Conservation (phyloP, 1,140 invertebrate genomes). For the Trialeurodes vaporariorum region DNA sequence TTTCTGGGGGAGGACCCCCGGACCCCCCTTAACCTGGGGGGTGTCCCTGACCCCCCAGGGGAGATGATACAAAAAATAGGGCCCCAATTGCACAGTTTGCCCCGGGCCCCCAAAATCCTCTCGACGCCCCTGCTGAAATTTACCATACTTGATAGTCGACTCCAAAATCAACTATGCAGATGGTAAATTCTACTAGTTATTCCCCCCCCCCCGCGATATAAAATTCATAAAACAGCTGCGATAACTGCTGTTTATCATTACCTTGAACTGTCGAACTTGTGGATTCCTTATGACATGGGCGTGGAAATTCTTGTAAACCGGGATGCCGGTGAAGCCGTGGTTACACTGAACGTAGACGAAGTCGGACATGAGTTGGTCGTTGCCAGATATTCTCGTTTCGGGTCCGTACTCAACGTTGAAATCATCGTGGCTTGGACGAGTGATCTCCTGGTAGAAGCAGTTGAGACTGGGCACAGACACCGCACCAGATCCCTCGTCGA, state of each 20-base stretch:
- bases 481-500: too few relatives aligned
- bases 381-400: slow-evolving; percentile 9
- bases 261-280: slow-evolving; percentile 20
- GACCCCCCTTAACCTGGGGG: too few relatives aligned
- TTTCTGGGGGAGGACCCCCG: too few relatives aligned
- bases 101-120: too few relatives aligned
- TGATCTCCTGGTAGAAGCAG: slow-evolving; percentile 24
- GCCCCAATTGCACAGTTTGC: too few relatives aligned
- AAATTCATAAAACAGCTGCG: neutral
- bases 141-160: too few relatives aligned
- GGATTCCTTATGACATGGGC: slow-evolving; percentile 16
- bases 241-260: slow-evolving; percentile 8
- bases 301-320: slow-evolving; percentile 20
- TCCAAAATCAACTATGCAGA: too few relatives aligned
- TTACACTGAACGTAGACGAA: slow-evolving; percentile 20
- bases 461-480: slow-evolving; percentile 8
- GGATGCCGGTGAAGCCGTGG: slow-evolving; percentile 13
- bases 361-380: slow-evolving; percentile 15
- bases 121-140: neutral
- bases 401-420: slow-evolving; percentile 15
- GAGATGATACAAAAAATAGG: too few relatives aligned
- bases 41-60: too few relatives aligned
- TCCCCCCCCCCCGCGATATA: neutral
- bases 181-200: too few relatives aligned
- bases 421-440: slow-evolving; percentile 16